Percentiles rank a stretch among this genome's conserved stretches.
phyloP scores from a whole-genome alignment of 1,140 invertebrate genomes.

The Callitettix versicolor region DNA sequence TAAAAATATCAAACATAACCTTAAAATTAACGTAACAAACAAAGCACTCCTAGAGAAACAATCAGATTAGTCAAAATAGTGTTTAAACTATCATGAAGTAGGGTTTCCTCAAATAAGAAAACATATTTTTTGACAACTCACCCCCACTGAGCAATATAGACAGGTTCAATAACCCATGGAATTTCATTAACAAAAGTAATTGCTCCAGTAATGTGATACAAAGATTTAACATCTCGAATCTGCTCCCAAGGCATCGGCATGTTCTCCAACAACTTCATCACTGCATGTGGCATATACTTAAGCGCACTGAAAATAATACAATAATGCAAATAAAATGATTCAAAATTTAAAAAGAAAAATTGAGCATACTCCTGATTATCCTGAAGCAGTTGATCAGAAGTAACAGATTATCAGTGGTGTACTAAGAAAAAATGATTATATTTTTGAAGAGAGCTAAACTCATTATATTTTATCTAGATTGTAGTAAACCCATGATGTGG shows the following conservation, averaged over 20 bases:
- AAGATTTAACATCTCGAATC: conserved; percentile 92
- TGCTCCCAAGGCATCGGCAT: conserved; percentile 99
- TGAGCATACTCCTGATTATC: neutral
- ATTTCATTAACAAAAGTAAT: conserved; percentile 99
- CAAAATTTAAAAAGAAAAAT: neutral
- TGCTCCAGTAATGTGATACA: conserved; percentile 98
- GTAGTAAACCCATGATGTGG: no score
- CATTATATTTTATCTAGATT: no score
- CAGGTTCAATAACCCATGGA: conserved; percentile 97
- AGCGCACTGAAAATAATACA: conserved; percentile 58
- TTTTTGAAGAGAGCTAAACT: no score
- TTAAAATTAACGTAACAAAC: no score
- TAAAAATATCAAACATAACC: no score
- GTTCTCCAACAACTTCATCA: conserved; percentile 96
- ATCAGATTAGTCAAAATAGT: no score
- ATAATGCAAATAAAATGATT: no score
- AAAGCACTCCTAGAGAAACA: no score
- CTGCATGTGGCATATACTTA: conserved; percentile 99
- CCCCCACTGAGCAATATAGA: conserved; percentile 99
- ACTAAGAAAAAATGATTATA: no score
- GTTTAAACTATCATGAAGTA: no score
- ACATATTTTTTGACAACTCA: no score
- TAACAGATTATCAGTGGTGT: conserved; percentile 9
- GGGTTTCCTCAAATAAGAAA: no score
- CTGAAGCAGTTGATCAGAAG: conserved; percentile 14